Evolutionary conservation across 2,113 vertebrate species (phyloP), one percentile per base, ranked within the genome.

Genomic region (Pollachius pollachius): DNA sequence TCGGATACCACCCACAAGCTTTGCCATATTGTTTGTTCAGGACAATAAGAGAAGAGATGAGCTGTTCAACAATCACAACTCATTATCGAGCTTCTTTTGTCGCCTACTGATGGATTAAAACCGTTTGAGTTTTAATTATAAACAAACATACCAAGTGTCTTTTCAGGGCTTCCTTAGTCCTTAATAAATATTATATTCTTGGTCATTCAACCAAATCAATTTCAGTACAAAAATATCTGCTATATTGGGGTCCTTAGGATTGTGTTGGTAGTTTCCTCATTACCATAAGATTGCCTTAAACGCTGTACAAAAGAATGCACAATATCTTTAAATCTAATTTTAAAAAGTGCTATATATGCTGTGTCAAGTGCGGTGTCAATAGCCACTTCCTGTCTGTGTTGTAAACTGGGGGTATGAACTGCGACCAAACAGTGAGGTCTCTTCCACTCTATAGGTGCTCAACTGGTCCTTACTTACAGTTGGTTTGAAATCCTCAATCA

Each of bases 401-500:
- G 79, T 72, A 73, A 88, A 71, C 65, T 82, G 58, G 69, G 87
- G 80, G 66, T 89, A 78, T 1, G 88, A 84, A 5, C 76, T 73
- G 18, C 8, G 82, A 21, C 66, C 82, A 25, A 90, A 87, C 68
- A 83, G 11, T 0, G 58, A 67, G 18, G 79, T 69, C 56, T 85
- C 85, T 1, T 89, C 83, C 59, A 85, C 73, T 13, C 85, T 82
- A 72, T 85, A 85, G 1, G 74, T 62, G 75, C 84, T 85, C 15
- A 81, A 73, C 0, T 65, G 71, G 30, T 89, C 88, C 72, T 78
- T 85, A 62, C 83, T 84, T 7, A 81, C 75, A 6, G 80, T 77
- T 52, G 75, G 81, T 65, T 64, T 76, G 66, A 85, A 75, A 71
- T 88, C 80, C n/a, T 76, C 25, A 27, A 81, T 85, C 58, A 79